A percentile compares a stretch with the other conserved stretches of the same genome.
Conservation (phyloP, 1,140 invertebrate species). For the Calliphora vicina region DNA sequence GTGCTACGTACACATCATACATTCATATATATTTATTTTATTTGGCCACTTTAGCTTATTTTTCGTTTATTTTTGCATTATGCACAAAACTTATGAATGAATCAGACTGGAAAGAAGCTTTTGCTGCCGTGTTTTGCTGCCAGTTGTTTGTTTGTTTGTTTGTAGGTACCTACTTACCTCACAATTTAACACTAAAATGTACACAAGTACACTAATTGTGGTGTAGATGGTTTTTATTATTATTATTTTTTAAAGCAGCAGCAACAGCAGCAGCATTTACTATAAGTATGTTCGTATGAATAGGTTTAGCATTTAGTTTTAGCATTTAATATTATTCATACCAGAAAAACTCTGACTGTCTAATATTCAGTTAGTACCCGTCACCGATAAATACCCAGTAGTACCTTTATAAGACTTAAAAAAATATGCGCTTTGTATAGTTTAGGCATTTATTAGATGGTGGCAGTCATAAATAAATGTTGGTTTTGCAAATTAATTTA, state of each 20-base stretch:
- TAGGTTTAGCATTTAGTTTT: slow-evolving; percentile 1
- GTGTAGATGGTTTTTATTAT: neutral
- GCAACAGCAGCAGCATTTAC: no score
- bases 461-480: no score
- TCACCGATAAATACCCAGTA: neutral
- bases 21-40: no score
- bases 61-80: no score
- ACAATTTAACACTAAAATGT: slow-evolving; percentile 22
- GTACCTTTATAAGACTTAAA: no score
- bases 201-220: neutral
- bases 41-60: slow-evolving; percentile 18
- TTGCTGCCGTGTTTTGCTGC: slow-evolving; percentile 7
- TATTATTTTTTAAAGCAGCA: no score
- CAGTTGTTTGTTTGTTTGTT: no score
- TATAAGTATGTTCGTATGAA: no score
- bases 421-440: no score
- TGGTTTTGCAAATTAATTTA: no score
- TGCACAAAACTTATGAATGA: slow-evolving; percentile 50
- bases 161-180: neutral
- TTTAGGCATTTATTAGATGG: no score
- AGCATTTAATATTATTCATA: neutral
- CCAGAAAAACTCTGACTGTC: neutral
- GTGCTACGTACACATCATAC: no score
- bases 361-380: neutral
- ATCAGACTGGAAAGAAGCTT: slow-evolving; percentile 54